Conservation (phyloP, 2,113 vertebrate species). For the Vimba vimba region DNA sequence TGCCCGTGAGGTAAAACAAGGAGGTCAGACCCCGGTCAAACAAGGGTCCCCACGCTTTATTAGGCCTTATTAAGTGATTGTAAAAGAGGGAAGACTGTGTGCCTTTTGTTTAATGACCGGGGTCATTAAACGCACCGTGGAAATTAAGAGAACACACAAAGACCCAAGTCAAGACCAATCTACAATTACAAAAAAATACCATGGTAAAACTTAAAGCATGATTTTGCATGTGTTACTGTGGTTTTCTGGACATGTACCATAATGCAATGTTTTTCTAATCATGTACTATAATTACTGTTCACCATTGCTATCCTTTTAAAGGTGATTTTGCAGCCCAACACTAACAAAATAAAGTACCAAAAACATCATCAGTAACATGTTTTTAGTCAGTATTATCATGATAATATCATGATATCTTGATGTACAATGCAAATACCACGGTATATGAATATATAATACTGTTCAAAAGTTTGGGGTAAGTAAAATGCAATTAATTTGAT, state of each 20-base stretch:
- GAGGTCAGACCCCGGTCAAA: constrained; percentile 60
- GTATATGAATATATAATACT: no score
- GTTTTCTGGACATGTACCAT: background rate
- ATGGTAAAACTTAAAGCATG: background rate
- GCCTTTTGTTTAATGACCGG: constrained; percentile 54
- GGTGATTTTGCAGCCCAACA: background rate
- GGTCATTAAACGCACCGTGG: constrained; percentile 43
- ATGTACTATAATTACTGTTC: background rate
- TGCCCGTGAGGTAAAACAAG: constrained; percentile 49
- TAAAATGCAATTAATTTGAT: background rate
- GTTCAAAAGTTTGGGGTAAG: no score
- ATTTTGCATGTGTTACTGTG: background rate
- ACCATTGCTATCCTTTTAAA: background rate
- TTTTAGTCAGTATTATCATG: background rate
- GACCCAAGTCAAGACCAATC: constrained; percentile 2
- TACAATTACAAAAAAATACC: background rate
- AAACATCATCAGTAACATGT: background rate
- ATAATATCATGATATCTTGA: background rate
- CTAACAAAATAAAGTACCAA: background rate
- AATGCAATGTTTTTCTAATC: background rate
- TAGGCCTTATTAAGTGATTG: constrained; percentile 53
- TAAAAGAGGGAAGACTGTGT: constrained; percentile 35
- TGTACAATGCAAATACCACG: no score
- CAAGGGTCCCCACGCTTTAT: constrained; percentile 46
- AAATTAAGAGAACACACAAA: constrained; percentile 8